A percentile compares a stretch with the other conserved stretches of the same genome.
Conservation (phyloP, 2,888 invertebrate species). For the Argynnis bischoffii region DNA sequence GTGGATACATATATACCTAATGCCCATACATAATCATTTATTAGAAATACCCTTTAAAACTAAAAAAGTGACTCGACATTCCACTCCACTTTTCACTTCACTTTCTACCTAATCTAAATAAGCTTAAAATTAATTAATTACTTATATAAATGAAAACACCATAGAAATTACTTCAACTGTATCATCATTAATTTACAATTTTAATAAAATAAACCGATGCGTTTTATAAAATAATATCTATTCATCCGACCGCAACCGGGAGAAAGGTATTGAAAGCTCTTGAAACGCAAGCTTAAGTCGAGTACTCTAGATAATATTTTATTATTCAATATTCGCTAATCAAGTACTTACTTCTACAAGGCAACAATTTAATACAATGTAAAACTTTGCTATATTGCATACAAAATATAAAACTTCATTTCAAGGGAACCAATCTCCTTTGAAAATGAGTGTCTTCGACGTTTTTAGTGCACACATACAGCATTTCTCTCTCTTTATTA, state of each 20-base stretch:
- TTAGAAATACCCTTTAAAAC: background rate
- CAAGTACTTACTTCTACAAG: conserved; percentile 13
- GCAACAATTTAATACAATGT: conserved; percentile 16
- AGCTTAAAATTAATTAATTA: too few species aligned
- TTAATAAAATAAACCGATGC: background rate
- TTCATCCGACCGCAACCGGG: background rate
- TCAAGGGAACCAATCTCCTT: conserved; percentile 33
- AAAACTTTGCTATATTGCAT: conserved; percentile 6
- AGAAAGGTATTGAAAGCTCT: conserved; percentile 5
- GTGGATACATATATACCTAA: too few species aligned
- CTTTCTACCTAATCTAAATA: too few species aligned
- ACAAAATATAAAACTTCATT: conserved; percentile 22
- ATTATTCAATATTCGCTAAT: conserved; percentile 23
- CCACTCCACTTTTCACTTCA: too few species aligned
- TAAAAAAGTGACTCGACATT: background rate
- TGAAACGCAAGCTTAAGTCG: conserved; percentile 9
- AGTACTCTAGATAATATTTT: conserved; percentile 16
- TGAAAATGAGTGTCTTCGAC: conserved; percentile 30
- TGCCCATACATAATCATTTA: too few species aligned
- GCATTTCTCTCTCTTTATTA: conserved; percentile 25
- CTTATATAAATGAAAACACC: too few species aligned
- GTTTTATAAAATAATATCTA: conserved; percentile 5
- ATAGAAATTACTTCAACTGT: too few species aligned
- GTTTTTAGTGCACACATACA: conserved; percentile 20
- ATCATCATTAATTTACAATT: too few species aligned